Base-by-base conservation (phyloP, 2,113 vertebrate species). In the Pitta sordida region DNA sequence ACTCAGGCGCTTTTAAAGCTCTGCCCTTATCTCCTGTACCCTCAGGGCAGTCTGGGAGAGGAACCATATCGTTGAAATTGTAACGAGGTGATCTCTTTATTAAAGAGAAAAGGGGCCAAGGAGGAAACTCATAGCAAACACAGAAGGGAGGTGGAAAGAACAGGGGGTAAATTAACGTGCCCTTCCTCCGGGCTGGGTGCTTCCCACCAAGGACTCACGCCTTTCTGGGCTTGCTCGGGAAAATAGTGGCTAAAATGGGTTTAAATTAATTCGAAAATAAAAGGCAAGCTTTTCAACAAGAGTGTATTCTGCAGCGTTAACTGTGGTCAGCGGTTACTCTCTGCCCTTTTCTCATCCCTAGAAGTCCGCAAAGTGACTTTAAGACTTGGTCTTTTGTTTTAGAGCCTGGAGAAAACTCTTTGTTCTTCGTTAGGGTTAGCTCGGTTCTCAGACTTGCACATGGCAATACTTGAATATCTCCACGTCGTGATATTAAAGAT, bases 401-500 rank as follows among this genome's bases (percentile, higher is more conserved):
- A 95, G 94, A 96, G 94, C 97, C 95, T 92, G 84, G 96, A 96
- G 95, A 96, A 95, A 94, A 97, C 97, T 97, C 98, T 98, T 98
- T 98, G 98, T 98, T 98, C 96, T 97, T 97, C 88, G 91, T 96
- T 91, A 96, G 97, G 95, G 96, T 96, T 96, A 97, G 97, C 97
- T 95, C 97, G 96, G 96, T 97, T 98, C 98, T 98, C 97, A 98
- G 97, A 97, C 98, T 98, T 97, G 97, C 97, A 97, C 97, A 98
- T 97, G 97, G 97, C 97, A 97, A 97, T 97, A 96, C 97, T 97
- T 98, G 98, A 98, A 98, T 98, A 98, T 98, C 97, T 90, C 88
- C 97, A 98, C 86, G 97, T 98, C 98, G 97, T 96, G 97, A 98
- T 98, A 98, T 98, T 98, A 98, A 98, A 98, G 98, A 98, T 98